A percentile compares a stretch with the other conserved stretches of the same genome.
These are phyloP conservation scores for Cyanistes caeruleus DNA, from an alignment of 2,113 vertebrate genomes.

Conservation along the genomic window DNA sequence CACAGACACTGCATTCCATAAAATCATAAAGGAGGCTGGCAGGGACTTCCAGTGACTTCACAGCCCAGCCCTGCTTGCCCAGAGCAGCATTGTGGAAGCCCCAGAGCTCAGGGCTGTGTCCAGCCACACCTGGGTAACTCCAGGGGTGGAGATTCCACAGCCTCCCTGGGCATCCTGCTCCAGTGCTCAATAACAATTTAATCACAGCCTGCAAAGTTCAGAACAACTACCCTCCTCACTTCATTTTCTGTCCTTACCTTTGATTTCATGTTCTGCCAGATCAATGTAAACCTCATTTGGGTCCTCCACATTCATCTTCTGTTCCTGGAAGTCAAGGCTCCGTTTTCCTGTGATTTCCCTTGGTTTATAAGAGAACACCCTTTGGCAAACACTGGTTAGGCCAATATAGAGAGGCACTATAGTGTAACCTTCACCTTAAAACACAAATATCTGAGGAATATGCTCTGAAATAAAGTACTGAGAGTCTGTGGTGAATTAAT, in stretches of 20 bases:
- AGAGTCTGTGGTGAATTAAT: not conserved
- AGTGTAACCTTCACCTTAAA: not conserved
- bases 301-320: not conserved
- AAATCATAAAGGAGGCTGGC: not conserved
- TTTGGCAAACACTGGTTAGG: not conserved
- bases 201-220: slow-evolving; percentile 26
- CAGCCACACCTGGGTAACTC: not conserved
- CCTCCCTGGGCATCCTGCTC: not conserved
- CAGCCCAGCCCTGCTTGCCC: not conserved
- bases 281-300: slow-evolving; percentile 48
- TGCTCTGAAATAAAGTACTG: not conserved
- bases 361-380: not conserved
- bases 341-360: not conserved
- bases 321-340: slow-evolving; percentile 14
- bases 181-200: slow-evolving; percentile 24
- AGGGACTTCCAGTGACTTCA: not conserved
- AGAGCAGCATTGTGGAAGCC: not conserved
- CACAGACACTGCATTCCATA: not conserved
- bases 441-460: not conserved
- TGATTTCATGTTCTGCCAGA: slow-evolving; percentile 28
- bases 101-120: not conserved
- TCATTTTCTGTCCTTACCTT: slow-evolving; percentile 25
- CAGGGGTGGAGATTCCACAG: not conserved
- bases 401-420: not conserved
- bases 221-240: slow-evolving; percentile 10